Percentiles rank a stretch among this genome's conserved stretches.
These are phyloP conservation scores for Harpalus rubripes DNA, from an alignment of 2,888 invertebrate species.

Conservation along the genomic window DNA sequence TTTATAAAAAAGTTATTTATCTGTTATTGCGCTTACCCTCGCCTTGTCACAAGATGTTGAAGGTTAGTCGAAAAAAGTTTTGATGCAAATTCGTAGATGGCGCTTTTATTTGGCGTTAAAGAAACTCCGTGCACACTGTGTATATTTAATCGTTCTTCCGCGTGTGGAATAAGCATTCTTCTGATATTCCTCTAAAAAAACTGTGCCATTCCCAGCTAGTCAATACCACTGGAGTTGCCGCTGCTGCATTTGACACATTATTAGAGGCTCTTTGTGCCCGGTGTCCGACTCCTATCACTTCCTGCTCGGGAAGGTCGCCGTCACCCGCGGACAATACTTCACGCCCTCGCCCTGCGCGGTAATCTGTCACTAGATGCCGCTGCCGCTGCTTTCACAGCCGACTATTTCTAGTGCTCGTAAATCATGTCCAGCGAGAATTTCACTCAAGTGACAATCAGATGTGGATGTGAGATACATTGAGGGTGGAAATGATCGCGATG, in stretches of 20 bases:
- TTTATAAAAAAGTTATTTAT: no score
- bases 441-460: slow-evolving; percentile 53
- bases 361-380: slow-evolving; percentile 36
- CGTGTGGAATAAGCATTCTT: background rate
- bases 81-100: no score
- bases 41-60: no score
- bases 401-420: slow-evolving; percentile 57
- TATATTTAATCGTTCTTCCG: no score
- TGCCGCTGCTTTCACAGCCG: background rate
- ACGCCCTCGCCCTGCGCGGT: slow-evolving; percentile 20
- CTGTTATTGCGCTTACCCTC: no score
- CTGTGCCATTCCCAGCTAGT: slow-evolving; percentile 5
- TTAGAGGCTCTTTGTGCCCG: slow-evolving; percentile 64
- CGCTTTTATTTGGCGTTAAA: no score
- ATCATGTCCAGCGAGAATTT: slow-evolving; percentile 54
- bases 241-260: slow-evolving; percentile 66
- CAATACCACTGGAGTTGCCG: slow-evolving; percentile 18
- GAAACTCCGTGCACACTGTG: no score
- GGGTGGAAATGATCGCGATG: slow-evolving; percentile 24
- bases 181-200: slow-evolving; percentile 10
- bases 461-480: slow-evolving; percentile 30
- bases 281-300: slow-evolving; percentile 57
- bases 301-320: slow-evolving; percentile 55
- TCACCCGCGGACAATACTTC: slow-evolving; percentile 45
- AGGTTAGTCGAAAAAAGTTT: no score